Percentiles rank a stretch among this genome's conserved stretches.
phyloP scores from a whole-genome alignment of 37 sponge, comb jelly and placozoan genomes.

The Geodia barretti region DNA sequence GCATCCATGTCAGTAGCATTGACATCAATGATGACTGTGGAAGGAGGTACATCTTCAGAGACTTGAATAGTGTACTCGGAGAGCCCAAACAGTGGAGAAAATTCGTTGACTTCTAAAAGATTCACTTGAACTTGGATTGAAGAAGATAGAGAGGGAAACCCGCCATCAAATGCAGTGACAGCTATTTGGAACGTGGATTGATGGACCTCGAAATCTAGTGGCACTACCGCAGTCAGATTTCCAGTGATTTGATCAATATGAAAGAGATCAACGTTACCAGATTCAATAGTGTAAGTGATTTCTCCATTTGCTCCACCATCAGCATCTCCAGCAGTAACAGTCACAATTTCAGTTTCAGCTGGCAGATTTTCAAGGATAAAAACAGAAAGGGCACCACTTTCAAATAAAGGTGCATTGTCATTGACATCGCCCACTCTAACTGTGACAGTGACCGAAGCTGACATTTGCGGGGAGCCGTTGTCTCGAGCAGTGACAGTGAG shows the following conservation, averaged over 20 bases:
- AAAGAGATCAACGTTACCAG: constrained; percentile 25
- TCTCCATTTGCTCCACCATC: constrained; percentile 59
- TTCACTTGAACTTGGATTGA: constrained; percentile 15
- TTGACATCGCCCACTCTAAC: constrained; percentile 64
- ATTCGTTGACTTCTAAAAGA: constrained; percentile 42
- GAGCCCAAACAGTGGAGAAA: constrained; percentile 36
- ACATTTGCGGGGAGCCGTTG: constrained; percentile 29
- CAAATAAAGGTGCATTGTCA: constrained; percentile 64
- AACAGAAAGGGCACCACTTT: not conserved
- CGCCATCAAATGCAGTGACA: constrained; percentile 50
- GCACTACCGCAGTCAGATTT: not conserved
- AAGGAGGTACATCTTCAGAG: constrained; percentile 9
- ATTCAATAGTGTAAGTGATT: constrained; percentile 36
- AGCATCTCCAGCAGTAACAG: constrained; percentile 32
- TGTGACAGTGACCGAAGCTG: constrained; percentile 10
- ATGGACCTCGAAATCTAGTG: constrained; percentile 13
- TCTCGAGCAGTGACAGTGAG: constrained; percentile 31
- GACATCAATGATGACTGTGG: constrained; percentile 8
- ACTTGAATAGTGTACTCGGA: not conserved
- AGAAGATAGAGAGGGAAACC: constrained; percentile 18
- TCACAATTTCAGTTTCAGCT: not conserved
- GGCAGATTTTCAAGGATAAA: constrained; percentile 43
- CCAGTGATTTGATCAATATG: constrained; percentile 4
- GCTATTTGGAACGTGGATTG: not conserved
- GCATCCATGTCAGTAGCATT: constrained; percentile 51